These are phyloP conservation scores for Dicyrtoma fusca DNA, from an alignment of 2,888 invertebrate species.

Conservation along the genomic window DNA sequence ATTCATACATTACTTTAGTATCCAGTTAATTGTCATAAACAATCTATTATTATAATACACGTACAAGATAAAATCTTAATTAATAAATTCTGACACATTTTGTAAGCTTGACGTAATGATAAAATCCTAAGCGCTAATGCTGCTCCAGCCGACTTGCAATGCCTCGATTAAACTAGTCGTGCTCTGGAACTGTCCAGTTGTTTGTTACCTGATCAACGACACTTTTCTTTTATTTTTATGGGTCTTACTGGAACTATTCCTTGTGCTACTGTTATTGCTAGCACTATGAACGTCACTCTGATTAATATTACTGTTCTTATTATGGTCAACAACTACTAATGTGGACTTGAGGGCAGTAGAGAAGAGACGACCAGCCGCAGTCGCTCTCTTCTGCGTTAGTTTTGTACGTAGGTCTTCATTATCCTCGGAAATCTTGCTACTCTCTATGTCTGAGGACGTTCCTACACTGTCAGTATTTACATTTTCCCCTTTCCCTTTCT, in stretches of 20 bases:
- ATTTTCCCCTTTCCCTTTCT: background rate
- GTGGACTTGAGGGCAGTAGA: slow-evolving; percentile 37
- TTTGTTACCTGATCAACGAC: slow-evolving; percentile 30
- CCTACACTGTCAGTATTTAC: background rate
- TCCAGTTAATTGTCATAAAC: no score
- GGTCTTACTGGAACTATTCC: slow-evolving; percentile 19
- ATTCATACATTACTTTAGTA: background rate
- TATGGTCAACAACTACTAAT: slow-evolving; percentile 27
- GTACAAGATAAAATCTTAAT: no score
- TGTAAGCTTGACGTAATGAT: no score
- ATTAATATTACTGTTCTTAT: slow-evolving; percentile 5
- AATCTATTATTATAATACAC: background rate
- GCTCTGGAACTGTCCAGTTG: no score
- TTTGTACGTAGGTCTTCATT: slow-evolving; percentile 39
- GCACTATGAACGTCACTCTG: background rate
- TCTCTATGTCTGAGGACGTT: background rate
- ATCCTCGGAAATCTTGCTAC: slow-evolving; percentile 5
- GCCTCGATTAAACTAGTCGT: no score
- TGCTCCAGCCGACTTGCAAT: no score
- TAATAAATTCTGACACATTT: no score
- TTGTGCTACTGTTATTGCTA: slow-evolving; percentile 1
- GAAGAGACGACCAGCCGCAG: slow-evolving; percentile 34
- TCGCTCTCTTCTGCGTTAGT: slow-evolving; percentile 37
- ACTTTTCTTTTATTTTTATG: slow-evolving; percentile 35
- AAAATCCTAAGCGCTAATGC: no score